Conservation (phyloP, 2,113 vertebrate genomes). For the Ellobius talpinus region DNA sequence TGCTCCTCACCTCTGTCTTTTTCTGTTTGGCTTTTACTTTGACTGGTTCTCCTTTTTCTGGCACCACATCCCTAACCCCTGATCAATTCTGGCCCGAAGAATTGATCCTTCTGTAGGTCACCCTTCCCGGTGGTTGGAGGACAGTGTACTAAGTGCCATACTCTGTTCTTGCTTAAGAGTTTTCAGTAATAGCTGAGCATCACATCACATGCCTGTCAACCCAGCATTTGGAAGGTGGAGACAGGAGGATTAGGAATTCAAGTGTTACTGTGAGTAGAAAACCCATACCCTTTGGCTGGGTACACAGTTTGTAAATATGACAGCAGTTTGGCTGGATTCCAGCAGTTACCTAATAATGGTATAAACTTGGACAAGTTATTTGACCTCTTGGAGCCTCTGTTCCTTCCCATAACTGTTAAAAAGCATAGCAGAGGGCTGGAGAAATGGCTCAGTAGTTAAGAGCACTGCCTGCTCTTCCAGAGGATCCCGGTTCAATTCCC, state of each 20-base stretch:
- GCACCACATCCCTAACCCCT: neutral
- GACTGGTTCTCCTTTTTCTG: neutral
- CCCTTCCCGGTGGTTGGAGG: neutral
- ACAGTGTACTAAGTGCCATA: neutral
- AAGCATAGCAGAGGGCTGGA: neutral
- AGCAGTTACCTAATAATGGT: neutral
- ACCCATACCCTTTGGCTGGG: neutral
- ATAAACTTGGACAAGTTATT: neutral
- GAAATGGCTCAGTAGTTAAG: too few species aligned
- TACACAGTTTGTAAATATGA: neutral
- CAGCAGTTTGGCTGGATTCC: neutral
- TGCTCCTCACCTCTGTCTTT: neutral
- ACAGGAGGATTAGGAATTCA: neutral
- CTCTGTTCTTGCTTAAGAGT: slow-evolving; percentile 12
- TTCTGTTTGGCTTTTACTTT: slow-evolving; percentile 34
- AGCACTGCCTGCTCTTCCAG: too few species aligned
- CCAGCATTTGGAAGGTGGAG: neutral
- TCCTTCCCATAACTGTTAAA: slow-evolving; percentile 10
- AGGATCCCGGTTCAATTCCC: too few species aligned
- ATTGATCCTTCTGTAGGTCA: neutral
- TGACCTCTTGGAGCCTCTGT: neutral
- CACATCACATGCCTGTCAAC: neutral
- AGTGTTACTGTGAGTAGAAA: neutral
- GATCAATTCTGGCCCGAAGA: slow-evolving; percentile 14
- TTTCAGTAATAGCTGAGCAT: neutral